Conservation (phyloP, 2,888 invertebrate genomes). For the Aromia moschata region DNA sequence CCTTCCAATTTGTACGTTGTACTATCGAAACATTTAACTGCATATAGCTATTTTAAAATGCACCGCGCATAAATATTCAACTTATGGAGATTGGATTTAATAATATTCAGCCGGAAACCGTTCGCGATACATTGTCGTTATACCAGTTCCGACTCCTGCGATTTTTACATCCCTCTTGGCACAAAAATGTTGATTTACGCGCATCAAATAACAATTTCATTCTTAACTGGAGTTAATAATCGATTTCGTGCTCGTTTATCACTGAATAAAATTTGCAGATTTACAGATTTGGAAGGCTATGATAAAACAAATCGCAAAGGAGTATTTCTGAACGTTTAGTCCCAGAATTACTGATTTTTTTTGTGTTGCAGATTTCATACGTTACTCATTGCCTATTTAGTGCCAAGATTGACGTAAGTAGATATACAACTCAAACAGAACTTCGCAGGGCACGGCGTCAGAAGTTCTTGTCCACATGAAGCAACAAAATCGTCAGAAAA, state of each 20-base stretch:
- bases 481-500: too few relatives aligned
- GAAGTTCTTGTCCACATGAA: too few relatives aligned
- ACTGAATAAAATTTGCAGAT: neutral
- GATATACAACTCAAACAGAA: too few relatives aligned
- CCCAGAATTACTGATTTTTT: too few relatives aligned
- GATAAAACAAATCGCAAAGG: too few relatives aligned
- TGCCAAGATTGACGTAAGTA: too few relatives aligned
- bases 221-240: conserved; percentile 37
- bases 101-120: conserved; percentile 42
- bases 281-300: neutral
- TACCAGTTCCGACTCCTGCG: conserved; percentile 31
- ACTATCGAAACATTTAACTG: conserved; percentile 48
- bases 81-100: conserved; percentile 48
- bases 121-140: conserved; percentile 40
- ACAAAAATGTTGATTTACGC: conserved; percentile 31
- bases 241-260: neutral
- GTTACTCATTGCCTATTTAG: too few relatives aligned
- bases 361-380: too few relatives aligned
- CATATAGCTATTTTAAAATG: conserved; percentile 48
- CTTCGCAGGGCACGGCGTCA: too few relatives aligned
- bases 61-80: conserved; percentile 47
- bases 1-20: conserved; percentile 53
- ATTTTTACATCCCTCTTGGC: conserved; percentile 33
- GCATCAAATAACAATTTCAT: conserved; percentile 30
- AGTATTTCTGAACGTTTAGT: too few relatives aligned